Base-by-base conservation (phyloP, 1,140 invertebrate genomes). In the Melanaphis sacchari region DNA sequence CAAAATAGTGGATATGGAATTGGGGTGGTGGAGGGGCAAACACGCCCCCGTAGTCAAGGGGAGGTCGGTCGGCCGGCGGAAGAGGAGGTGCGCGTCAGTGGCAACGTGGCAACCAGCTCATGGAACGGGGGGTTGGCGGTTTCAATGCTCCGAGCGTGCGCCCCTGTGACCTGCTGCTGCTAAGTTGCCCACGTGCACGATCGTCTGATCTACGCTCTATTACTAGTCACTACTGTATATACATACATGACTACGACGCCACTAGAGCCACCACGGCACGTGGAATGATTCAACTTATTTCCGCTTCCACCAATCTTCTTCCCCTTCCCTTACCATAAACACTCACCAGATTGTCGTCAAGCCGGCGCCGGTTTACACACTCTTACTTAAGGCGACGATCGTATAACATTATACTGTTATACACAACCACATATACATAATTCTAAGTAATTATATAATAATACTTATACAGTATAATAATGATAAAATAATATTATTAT, bases 31-130 rank as follows among this genome's bases (percentile, higher is more conserved):
- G 43, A 49, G 49, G 49, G 49, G 36, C 52, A 90, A 90, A 90
- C 88, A 90, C 88, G 88, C 88, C 88, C 88, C 88, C 88, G 88
- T 90, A 90, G 88, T 90, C 88, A 90, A 90, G 88, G 88, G 88
- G 49, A 54, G 88, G 88, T 54, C 49, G 88, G 52, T 43, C 52
- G 49, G 46, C 22, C 46, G 46, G 87, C 24, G 18, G 41, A 46
- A 7, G 41, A 46, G 26, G 26, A 43, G 85, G 85, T 5, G 85
- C 26, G 41, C 82, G 38, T 38, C 38, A 40, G 82, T 40, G 82
- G 82, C 24, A 38, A 59, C 54, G 54, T 59, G 81, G 36, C 18
- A 24, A 22, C 38, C 24, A n/a, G 9, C 59, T 31, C 26, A 24
- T 8, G 54, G 8, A 38, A 24, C 2, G 9, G 41, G 2, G 26